Evolutionary conservation across 2,888 invertebrate genomes (phyloP).

Genomic region (Hypolimnas misippus): DNA sequence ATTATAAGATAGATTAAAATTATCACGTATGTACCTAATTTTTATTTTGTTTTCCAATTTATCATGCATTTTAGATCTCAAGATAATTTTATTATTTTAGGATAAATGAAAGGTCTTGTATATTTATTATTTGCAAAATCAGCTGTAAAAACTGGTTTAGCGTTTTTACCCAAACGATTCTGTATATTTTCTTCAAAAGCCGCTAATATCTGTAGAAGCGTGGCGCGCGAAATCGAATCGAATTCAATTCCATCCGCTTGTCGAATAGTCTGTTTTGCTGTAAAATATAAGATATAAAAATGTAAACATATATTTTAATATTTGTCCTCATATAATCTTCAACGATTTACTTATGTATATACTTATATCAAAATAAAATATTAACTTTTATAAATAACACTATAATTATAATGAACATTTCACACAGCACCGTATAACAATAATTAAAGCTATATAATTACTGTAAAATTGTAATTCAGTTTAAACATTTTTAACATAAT

Average conservation of each 20-base stretch:
- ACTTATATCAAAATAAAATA: no score
- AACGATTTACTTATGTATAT: no score
- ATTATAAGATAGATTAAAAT: neutral
- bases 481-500: no score
- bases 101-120: constrained; percentile 62
- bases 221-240: constrained; percentile 48
- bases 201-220: constrained; percentile 60
- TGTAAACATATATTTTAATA: neutral
- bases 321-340: no score
- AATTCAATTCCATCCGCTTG: constrained; percentile 56
- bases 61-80: neutral
- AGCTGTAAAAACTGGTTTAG: constrained; percentile 57
- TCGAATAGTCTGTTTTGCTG: constrained; percentile 15
- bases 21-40: neutral
- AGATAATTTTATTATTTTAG: constrained; percentile 42
- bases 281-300: neutral
- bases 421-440: no score
- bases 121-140: constrained; percentile 63
- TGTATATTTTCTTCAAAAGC: constrained; percentile 58
- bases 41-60: neutral
- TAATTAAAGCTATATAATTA: no score
- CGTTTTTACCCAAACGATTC: constrained; percentile 33
- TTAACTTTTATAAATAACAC: no score
- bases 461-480: no score
- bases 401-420: neutral